phyloP scores from a whole-genome alignment of 2,113 vertebrate genomes.

The Bufo bufo region DNA sequence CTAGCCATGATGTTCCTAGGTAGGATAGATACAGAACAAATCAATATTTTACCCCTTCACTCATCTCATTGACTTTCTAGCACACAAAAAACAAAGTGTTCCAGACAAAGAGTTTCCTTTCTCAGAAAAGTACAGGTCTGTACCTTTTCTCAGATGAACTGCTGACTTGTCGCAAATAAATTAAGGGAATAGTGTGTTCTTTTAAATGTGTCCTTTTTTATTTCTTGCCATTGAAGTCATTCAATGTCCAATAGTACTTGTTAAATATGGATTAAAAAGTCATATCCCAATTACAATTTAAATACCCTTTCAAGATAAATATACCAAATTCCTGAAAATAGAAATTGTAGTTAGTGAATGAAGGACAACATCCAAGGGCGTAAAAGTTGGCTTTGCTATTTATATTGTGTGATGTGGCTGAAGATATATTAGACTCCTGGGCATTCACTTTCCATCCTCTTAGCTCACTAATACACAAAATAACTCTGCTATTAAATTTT shows the following conservation, averaged over 20 bases:
- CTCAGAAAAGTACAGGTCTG: too few species aligned
- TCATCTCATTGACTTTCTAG: too few species aligned
- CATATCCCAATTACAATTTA: conserved; percentile 15
- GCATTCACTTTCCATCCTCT: conserved; percentile 43
- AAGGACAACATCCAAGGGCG: conserved; percentile 42
- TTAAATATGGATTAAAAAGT: background rate
- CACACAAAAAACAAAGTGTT: too few species aligned
- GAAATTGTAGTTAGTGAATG: conserved; percentile 3
- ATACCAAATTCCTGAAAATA: conserved; percentile 37
- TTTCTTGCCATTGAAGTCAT: background rate
- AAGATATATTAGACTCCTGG: conserved; percentile 39
- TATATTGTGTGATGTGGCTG: conserved; percentile 36
- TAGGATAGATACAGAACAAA: too few species aligned
- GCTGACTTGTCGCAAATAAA: too few species aligned
- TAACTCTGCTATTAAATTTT: conserved; percentile 40
- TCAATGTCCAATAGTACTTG: background rate
- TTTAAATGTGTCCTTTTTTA: background rate
- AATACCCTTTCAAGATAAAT: conserved; percentile 33
- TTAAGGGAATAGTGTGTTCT: background rate
- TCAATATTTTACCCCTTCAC: too few species aligned
- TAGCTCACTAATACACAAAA: conserved; percentile 33
- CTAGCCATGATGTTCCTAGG: too few species aligned
- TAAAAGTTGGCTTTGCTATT: conserved; percentile 41
- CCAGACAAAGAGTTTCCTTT: too few species aligned
- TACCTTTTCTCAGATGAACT: too few species aligned